A percentile compares a stretch with the other conserved stretches of the same genome.
These are phyloP conservation scores for Buathra laborator DNA, from an alignment of 2,888 invertebrate genomes.

Conservation along the genomic window DNA sequence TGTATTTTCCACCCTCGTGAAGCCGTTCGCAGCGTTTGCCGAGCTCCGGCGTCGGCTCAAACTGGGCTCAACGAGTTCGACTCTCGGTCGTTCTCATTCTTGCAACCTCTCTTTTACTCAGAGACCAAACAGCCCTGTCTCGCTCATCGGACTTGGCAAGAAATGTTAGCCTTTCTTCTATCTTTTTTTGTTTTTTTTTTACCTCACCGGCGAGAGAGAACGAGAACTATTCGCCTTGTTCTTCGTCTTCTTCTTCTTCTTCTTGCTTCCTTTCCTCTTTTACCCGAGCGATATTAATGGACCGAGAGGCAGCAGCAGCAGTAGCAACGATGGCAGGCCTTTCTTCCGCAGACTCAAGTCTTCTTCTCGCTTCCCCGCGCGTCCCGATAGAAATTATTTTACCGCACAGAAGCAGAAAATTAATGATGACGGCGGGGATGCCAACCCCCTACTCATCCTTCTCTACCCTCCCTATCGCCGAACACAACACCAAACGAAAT, in stretches of 20 bases:
- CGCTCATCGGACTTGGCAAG: slow-evolving; percentile 45
- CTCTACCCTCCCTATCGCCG: too few relatives aligned
- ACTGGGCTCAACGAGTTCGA: slow-evolving; percentile 59
- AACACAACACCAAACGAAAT: slow-evolving; percentile 7
- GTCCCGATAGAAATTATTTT: slow-evolving; percentile 61
- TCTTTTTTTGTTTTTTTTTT: slow-evolving; percentile 62
- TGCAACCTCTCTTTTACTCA: slow-evolving; percentile 39
- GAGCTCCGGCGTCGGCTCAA: slow-evolving; percentile 41
- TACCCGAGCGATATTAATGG: slow-evolving; percentile 74
- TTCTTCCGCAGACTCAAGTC: slow-evolving; percentile 58
- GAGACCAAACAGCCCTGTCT: slow-evolving; percentile 27
- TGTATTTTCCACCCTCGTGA: slow-evolving; percentile 51
- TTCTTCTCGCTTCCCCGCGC: slow-evolving; percentile 42
- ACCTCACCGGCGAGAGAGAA: slow-evolving; percentile 47
- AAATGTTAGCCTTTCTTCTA: slow-evolving; percentile 55
- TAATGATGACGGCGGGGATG: slow-evolving; percentile 40
- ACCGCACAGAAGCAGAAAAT: slow-evolving; percentile 43
- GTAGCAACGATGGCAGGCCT: slow-evolving; percentile 27
- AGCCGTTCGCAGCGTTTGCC: slow-evolving; percentile 46
- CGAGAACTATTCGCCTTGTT: slow-evolving; percentile 27
- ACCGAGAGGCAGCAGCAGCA: slow-evolving; percentile 58
- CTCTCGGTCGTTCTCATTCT: slow-evolving; percentile 51
- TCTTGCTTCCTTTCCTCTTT: slow-evolving; percentile 63
- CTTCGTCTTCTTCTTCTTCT: slow-evolving; percentile 31
- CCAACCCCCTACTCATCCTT: too few relatives aligned